These are phyloP conservation scores for Rhabdomys dilectus DNA, from an alignment of 2,113 vertebrate species.

Conservation along the genomic window DNA sequence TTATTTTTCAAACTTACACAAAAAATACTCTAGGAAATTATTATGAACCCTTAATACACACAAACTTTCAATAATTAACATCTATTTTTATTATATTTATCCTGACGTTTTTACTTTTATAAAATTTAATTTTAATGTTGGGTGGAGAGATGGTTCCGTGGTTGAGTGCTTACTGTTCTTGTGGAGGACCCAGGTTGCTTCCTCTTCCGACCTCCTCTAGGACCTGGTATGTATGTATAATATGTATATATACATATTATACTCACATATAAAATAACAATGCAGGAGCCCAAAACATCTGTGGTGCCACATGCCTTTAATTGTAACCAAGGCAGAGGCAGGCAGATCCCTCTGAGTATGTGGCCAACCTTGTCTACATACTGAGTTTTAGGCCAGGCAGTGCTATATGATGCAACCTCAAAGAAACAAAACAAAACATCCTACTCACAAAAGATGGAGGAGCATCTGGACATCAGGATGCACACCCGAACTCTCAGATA, in stretches of 20 bases:
- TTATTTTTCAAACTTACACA: not conserved
- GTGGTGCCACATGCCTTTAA: not conserved
- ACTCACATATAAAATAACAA: not conserved
- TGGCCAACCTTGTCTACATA: not conserved
- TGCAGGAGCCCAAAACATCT: not conserved
- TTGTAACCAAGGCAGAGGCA: not conserved
- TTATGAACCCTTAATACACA: not conserved
- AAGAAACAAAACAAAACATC: not conserved
- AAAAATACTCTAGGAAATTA: not conserved
- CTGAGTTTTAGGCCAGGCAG: not conserved
- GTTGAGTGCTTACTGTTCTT: not conserved
- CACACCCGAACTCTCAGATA: not conserved
- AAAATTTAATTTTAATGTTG: not conserved
- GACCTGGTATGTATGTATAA: no score
- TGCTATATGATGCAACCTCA: not conserved
- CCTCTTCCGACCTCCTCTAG: not conserved
- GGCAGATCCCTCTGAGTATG: not conserved
- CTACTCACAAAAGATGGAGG: not conserved
- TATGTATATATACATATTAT: no score
- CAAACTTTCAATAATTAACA: not conserved
- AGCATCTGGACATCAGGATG: not conserved
- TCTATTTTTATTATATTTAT: slow-evolving; percentile 24
- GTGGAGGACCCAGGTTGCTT: not conserved
- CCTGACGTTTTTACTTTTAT: not conserved
- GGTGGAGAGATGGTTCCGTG: not conserved